These are phyloP conservation scores for Latrodectus hesperus DNA, from an alignment of 2,888 invertebrate genomes.

Conservation along the genomic window DNA sequence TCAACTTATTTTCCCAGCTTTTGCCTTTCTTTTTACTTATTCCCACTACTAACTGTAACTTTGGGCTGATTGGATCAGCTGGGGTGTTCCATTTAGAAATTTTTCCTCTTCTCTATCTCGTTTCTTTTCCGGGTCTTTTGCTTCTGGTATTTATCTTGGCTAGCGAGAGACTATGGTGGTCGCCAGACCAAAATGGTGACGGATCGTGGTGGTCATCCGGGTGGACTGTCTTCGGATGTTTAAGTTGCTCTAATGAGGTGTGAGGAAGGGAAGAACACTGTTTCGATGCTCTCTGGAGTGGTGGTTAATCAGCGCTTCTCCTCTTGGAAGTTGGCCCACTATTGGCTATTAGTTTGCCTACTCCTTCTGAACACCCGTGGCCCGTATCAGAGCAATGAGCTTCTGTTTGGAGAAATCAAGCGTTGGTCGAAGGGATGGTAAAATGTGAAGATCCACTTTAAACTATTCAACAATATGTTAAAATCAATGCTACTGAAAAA, in stretches of 20 bases:
- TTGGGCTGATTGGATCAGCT: constrained; percentile 55
- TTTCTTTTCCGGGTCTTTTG: constrained; percentile 1
- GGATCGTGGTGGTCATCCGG: constrained; percentile 36
- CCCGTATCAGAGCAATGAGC: too few species aligned
- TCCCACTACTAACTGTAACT: constrained; percentile 31
- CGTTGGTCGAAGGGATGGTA: too few species aligned
- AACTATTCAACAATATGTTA: too few species aligned
- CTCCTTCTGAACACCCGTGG: too few species aligned
- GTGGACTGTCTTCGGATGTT: constrained; percentile 34
- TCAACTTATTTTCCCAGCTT: constrained; percentile 44
- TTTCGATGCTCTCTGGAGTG: too few species aligned
- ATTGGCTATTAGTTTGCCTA: too few species aligned
- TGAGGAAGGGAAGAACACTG: neutral
- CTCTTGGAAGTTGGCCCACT: neutral
- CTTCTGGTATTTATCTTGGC: constrained; percentile 23
- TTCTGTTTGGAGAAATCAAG: too few species aligned
- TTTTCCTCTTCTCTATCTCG: constrained; percentile 25
- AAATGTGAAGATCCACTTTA: too few species aligned
- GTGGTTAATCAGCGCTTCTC: neutral
- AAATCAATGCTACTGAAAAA: too few species aligned
- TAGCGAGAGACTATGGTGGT: neutral
- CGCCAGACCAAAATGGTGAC: constrained; percentile 22
- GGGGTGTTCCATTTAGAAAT: constrained; percentile 58
- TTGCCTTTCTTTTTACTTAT: constrained; percentile 27
- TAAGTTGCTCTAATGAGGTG: constrained; percentile 29